Evolutionary conservation across 2,888 invertebrate species (phyloP).

Genomic region (Pyrrhosoma nymphula): DNA sequence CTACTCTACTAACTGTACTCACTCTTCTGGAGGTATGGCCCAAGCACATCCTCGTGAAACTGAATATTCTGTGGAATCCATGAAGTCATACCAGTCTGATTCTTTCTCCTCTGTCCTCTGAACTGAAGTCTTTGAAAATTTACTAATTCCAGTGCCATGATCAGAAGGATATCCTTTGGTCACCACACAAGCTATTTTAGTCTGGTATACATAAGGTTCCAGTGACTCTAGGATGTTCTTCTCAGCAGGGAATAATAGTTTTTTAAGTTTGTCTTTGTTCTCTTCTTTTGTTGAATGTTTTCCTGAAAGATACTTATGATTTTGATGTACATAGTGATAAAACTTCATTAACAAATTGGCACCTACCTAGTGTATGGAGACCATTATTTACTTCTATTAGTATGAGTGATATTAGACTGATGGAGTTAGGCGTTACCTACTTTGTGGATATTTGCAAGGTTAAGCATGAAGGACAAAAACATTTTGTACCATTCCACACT

Average conservation of each 20-base stretch:
- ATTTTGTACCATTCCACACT: no score
- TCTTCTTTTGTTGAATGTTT: neutral
- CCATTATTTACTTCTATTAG: no score
- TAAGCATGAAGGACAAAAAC: no score
- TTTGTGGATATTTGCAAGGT: no score
- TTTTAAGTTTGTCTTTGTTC: neutral
- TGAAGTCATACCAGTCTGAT: neutral
- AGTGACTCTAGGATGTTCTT: slow-evolving; percentile 4
- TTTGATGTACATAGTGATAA: neutral
- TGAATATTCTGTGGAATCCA: neutral
- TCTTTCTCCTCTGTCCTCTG: neutral
- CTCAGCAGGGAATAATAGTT: neutral
- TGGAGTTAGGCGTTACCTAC: no score
- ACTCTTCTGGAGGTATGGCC: slow-evolving; percentile 11
- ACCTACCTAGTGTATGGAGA: no score
- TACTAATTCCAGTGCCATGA: neutral
- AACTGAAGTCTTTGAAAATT: neutral
- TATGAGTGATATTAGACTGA: no score
- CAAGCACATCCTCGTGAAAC: neutral
- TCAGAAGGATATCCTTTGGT: slow-evolving; percentile 12
- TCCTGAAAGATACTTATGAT: neutral
- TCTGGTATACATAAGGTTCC: neutral
- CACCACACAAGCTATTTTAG: slow-evolving; percentile 46
- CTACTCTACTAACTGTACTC: neutral
- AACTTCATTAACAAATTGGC: no score